phyloP scores from a whole-genome alignment of 2,797 vertebrate species.

The Cygnus olor region DNA sequence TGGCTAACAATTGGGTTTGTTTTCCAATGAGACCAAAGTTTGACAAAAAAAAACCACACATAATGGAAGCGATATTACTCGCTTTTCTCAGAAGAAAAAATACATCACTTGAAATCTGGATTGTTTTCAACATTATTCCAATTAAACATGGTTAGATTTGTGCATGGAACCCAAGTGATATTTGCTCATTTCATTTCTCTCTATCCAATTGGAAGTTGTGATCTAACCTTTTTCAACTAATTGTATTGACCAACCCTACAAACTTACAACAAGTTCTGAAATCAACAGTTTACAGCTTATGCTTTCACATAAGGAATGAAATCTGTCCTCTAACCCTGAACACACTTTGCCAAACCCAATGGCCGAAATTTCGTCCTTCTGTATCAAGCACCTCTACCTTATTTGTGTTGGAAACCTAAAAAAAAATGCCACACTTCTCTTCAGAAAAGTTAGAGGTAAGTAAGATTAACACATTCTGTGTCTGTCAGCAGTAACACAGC shows the following conservation, averaged over 20 bases:
- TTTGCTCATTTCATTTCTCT: neutral
- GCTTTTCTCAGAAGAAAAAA: neutral
- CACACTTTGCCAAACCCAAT: neutral
- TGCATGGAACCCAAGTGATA: fast-evolving
- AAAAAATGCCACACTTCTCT: neutral
- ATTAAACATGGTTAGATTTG: neutral
- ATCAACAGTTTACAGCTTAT: neutral
- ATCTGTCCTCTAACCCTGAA: neutral
- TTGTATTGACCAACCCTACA: neutral
- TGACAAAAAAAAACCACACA: too few species aligned
- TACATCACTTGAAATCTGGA: neutral
- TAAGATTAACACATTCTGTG: neutral
- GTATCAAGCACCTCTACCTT: fast-evolving
- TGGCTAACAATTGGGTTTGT: neutral
- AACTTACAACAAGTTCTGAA: neutral
- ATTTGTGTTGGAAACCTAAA: neutral
- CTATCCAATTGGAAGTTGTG: neutral
- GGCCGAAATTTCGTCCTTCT: neutral
- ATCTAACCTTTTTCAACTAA: neutral
- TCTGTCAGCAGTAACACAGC: neutral
- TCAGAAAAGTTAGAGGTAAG: neutral
- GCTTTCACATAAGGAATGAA: neutral
- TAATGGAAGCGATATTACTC: neutral
- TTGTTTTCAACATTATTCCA: neutral
- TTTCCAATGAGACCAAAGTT: too few species aligned